A percentile compares a stretch with the other conserved stretches of the same genome.
Conservation (phyloP, 2,797 vertebrate genomes). For the Lagothrix lagotricha region DNA sequence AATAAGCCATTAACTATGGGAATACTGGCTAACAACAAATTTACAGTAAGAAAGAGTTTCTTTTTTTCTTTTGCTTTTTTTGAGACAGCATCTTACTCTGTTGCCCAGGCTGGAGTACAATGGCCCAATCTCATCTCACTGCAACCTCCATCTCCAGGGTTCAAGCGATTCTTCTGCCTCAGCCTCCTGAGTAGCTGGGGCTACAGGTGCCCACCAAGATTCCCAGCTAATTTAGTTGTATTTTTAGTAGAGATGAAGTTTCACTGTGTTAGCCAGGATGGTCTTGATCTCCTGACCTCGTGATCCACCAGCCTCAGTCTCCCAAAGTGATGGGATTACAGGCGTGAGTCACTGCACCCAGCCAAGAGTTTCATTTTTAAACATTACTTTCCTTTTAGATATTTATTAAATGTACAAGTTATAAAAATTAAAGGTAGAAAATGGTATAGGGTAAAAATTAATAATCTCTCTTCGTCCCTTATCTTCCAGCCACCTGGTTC, state of each 20-base stretch:
- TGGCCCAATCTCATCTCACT: background rate
- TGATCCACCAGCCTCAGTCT: background rate
- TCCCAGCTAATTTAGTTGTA: background rate
- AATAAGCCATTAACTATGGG: background rate
- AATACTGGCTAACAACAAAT: background rate
- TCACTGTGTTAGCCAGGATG: background rate
- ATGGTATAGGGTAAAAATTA: background rate
- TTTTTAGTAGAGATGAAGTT: background rate
- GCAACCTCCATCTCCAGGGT: background rate
- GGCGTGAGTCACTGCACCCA: rapidly evolving
- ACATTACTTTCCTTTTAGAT: constrained; percentile 12
- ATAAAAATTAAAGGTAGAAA: background rate
- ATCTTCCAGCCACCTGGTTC: background rate
- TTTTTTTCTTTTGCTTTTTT: background rate
- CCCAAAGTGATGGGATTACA: background rate
- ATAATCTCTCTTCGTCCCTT: background rate
- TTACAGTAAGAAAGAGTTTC: background rate
- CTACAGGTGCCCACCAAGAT: rapidly evolving
- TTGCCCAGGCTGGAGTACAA: background rate
- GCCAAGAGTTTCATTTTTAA: background rate
- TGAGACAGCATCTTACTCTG: background rate
- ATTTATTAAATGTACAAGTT: background rate
- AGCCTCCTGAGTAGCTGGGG: background rate
- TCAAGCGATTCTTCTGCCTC: background rate
- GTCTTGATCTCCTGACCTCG: background rate